Conservation (phyloP, 2,113 vertebrate genomes). For the Sander vitreus region DNA sequence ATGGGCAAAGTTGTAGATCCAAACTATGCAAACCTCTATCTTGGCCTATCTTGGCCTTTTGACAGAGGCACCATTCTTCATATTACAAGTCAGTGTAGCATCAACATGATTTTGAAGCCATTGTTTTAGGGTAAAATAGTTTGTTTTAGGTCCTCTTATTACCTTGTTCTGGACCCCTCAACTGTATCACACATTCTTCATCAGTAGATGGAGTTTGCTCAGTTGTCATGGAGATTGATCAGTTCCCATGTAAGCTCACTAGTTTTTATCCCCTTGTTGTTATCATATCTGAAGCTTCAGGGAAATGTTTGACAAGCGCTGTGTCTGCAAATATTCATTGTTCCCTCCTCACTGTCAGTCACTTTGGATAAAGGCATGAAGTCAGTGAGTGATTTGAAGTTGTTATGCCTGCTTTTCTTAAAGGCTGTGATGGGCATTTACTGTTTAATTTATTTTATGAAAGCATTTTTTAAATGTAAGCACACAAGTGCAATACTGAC, state of each 20-base stretch:
- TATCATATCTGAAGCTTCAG: neutral
- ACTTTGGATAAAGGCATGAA: neutral
- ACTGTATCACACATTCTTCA: too few species aligned
- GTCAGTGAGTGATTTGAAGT: neutral
- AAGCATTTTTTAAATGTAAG: neutral
- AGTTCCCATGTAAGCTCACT: neutral
- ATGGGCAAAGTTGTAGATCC: too few species aligned
- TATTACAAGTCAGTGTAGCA: too few species aligned
- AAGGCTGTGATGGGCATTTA: neutral
- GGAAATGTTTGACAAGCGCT: constrained; percentile 10
- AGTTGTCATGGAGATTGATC: neutral
- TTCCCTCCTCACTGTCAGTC: neutral
- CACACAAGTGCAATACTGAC: neutral
- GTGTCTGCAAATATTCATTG: neutral
- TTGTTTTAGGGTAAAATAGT: too few species aligned
- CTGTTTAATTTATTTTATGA: neutral
- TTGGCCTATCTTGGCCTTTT: too few species aligned
- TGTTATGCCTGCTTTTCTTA: neutral
- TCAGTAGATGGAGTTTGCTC: too few species aligned
- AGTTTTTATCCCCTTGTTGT: constrained; percentile 5
- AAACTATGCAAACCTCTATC: too few species aligned
- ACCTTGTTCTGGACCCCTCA: too few species aligned
- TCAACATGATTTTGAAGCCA: too few species aligned
- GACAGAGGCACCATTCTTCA: too few species aligned
- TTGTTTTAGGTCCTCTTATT: too few species aligned